These are phyloP conservation scores for Idaea straminata DNA, from an alignment of 2,888 invertebrate species.

Conservation along the genomic window DNA sequence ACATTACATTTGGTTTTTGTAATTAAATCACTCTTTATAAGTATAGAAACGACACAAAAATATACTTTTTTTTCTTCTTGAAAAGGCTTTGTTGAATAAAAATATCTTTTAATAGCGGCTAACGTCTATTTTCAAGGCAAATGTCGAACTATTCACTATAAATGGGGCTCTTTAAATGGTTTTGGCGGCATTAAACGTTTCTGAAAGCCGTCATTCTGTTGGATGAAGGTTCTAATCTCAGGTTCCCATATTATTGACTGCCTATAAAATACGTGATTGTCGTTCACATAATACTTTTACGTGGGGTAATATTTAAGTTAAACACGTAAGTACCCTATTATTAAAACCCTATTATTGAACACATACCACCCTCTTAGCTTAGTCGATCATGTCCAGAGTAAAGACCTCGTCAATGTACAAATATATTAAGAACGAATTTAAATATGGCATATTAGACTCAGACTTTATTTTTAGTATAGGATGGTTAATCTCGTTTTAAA, in stretches of 20 bases:
- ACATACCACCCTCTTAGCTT: background rate
- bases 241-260: background rate
- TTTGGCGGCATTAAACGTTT: background rate
- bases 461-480: no score
- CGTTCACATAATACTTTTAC: background rate
- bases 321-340: background rate
- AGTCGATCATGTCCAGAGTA: no score
- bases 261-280: background rate
- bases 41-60: background rate
- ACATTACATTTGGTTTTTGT: no score
- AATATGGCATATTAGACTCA: no score
- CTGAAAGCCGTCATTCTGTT: background rate
- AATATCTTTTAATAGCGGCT: background rate
- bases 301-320: background rate
- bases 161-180: background rate
- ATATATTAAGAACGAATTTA: no score
- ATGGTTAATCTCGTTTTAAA: no score
- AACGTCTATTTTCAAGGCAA: background rate
- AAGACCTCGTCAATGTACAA: no score
- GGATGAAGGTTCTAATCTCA: background rate
- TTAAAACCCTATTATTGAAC: background rate
- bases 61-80: background rate
- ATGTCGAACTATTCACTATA: background rate
- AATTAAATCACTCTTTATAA: no score
- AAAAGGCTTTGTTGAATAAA: background rate